Percentiles rank a stretch among this genome's conserved stretches.
Conservation (phyloP, 2,797 vertebrate genomes). For the Esox lucius region DNA sequence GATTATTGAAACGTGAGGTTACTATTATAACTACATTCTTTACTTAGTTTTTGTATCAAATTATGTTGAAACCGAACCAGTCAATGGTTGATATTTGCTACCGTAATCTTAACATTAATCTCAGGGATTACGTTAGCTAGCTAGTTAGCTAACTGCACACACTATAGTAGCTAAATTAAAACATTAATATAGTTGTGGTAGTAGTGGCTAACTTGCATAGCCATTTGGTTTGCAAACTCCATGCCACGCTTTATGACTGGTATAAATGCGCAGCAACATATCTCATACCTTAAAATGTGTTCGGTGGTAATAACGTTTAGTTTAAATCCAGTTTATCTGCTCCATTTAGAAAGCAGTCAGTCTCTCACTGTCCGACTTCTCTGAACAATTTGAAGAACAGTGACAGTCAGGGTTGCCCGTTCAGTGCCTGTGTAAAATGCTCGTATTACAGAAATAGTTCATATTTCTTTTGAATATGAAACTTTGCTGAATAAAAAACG, state of each 20-base stretch:
- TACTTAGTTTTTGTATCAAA: too few relatives aligned
- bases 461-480: neutral
- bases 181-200: too few relatives aligned
- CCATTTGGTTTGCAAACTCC: neutral
- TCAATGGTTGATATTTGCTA: neutral
- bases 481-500: neutral
- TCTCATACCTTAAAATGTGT: conserved; percentile 37
- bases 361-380: conserved; percentile 41
- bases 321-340: conserved; percentile 45
- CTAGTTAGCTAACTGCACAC: neutral
- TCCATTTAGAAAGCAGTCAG: conserved; percentile 47
- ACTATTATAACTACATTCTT: too few relatives aligned
- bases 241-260: neutral
- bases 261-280: neutral
- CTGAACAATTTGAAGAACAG: conserved; percentile 16
- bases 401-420: neutral
- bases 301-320: conserved; percentile 19
- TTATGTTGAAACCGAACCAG: neutral
- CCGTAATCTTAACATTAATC: neutral
- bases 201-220: neutral
- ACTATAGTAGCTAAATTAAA: neutral
- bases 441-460: neutral
- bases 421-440: neutral
- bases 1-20: too few relatives aligned
- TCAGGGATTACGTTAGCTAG: neutral